These are phyloP conservation scores for Hyles lineata DNA, from an alignment of 2,888 invertebrate species.

Conservation along the genomic window DNA sequence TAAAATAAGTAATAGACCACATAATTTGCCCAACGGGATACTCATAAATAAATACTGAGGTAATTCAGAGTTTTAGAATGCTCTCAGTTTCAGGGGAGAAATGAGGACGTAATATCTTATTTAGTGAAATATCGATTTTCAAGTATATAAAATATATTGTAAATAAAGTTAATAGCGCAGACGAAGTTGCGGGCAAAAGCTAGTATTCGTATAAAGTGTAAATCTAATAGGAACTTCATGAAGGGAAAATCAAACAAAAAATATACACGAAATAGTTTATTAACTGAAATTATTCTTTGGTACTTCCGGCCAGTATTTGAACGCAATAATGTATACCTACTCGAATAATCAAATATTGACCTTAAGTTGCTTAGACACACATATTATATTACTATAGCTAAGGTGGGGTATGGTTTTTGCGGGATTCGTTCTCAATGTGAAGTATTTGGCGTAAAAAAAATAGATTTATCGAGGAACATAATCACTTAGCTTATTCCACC, in stretches of 20 bases:
- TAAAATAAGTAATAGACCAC: no score
- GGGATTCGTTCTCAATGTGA: slow-evolving; percentile 41
- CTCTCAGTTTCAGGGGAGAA: no score
- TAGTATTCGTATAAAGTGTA: not conserved
- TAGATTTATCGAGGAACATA: slow-evolving; percentile 11
- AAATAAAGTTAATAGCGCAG: no score
- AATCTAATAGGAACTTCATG: no score
- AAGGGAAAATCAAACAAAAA: not conserved
- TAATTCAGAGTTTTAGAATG: no score
- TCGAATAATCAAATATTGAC: slow-evolving; percentile 38
- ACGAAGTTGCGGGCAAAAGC: no score
- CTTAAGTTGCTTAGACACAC: slow-evolving; percentile 37
- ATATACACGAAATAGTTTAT: slow-evolving; percentile 23
- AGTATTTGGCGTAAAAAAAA: not conserved
- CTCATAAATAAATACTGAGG: no score
- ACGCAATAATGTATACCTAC: not conserved
- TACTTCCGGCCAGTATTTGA: slow-evolving; percentile 55
- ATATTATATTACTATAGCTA: slow-evolving; percentile 32
- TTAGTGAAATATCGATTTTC: no score
- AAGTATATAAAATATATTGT: no score
- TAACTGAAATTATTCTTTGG: slow-evolving; percentile 56
- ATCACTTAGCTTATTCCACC: slow-evolving; percentile 4
- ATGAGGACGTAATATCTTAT: no score
- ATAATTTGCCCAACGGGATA: no score
- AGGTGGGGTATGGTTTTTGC: slow-evolving; percentile 55